Percentiles rank a stretch among this genome's conserved stretches.
Evolutionary conservation across 2,113 vertebrate genomes (phyloP).

Genomic region (Callipepla squamata): DNA sequence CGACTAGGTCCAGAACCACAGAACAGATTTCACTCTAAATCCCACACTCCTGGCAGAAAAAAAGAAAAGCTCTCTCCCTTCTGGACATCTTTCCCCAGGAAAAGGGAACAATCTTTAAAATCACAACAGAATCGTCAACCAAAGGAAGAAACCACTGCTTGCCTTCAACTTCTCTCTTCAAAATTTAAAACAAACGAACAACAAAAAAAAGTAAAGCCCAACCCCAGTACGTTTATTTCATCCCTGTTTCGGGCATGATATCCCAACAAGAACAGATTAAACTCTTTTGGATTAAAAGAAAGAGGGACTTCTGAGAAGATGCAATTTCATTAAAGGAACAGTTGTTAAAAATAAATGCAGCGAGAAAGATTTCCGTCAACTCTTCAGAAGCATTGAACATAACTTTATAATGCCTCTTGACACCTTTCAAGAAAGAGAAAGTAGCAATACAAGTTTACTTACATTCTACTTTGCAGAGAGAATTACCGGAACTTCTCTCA

Average conservation of each 20-base stretch:
- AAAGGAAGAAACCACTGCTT: neutral
- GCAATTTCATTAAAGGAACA: neutral
- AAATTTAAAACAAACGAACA: neutral
- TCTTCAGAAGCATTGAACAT: neutral
- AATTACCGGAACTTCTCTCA: neutral
- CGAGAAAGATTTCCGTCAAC: neutral
- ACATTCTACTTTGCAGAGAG: neutral
- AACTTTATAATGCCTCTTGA: neutral
- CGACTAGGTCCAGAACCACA: neutral
- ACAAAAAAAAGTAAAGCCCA: neutral
- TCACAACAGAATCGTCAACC: neutral
- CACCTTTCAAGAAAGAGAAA: neutral
- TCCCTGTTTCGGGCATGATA: rapidly evolving
- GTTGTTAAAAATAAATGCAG: neutral
- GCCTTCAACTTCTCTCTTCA: neutral
- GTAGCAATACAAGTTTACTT: neutral
- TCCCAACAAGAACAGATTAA: neutral
- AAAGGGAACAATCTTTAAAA: neutral
- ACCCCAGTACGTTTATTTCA: neutral
- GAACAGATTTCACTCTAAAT: neutral
- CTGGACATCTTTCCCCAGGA: neutral
- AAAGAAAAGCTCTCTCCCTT: neutral
- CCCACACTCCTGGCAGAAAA: neutral
- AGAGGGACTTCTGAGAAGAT: neutral
- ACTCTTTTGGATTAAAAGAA: neutral